Evolutionary conservation across 2,888 invertebrate species (phyloP).

Genomic region (Entomobrya multifasciata): DNA sequence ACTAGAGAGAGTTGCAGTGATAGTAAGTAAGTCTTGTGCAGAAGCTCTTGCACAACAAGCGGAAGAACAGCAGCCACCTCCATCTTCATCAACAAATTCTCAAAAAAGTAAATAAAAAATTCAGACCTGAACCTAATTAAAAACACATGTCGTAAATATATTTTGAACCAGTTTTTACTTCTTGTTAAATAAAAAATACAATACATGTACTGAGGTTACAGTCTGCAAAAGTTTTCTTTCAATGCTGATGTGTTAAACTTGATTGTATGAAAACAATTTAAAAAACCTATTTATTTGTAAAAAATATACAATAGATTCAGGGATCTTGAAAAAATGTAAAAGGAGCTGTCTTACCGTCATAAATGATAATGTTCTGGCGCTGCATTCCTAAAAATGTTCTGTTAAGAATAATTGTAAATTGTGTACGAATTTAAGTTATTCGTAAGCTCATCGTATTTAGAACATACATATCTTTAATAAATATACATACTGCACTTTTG

Average conservation of each 20-base stretch:
- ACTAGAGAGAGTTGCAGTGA: slow-evolving; percentile 80
- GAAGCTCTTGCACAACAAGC: slow-evolving; percentile 64
- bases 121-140: slow-evolving; percentile 1
- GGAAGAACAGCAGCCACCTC: slow-evolving; percentile 61
- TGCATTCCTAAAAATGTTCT: slow-evolving; percentile 67
- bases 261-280: not conserved
- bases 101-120: slow-evolving; percentile 45
- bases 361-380: slow-evolving; percentile 63
- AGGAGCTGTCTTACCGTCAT: slow-evolving; percentile 52
- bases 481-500: not conserved
- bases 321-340: not conserved
- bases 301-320: not conserved
- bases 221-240: slow-evolving; percentile 9
- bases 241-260: slow-evolving; percentile 2
- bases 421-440: no score
- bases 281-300: not conserved
- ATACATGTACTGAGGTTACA: slow-evolving; percentile 24
- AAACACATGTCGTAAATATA: not conserved
- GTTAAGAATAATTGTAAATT: slow-evolving; percentile 19
- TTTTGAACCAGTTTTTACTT: not conserved
- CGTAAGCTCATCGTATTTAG: not conserved
- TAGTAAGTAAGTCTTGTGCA: slow-evolving; percentile 65
- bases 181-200: slow-evolving; percentile 11
- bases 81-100: slow-evolving; percentile 54
- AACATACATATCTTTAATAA: not conserved